Conservation (phyloP, 2,888 invertebrate genomes). For the Ernsta delagoae region DNA sequence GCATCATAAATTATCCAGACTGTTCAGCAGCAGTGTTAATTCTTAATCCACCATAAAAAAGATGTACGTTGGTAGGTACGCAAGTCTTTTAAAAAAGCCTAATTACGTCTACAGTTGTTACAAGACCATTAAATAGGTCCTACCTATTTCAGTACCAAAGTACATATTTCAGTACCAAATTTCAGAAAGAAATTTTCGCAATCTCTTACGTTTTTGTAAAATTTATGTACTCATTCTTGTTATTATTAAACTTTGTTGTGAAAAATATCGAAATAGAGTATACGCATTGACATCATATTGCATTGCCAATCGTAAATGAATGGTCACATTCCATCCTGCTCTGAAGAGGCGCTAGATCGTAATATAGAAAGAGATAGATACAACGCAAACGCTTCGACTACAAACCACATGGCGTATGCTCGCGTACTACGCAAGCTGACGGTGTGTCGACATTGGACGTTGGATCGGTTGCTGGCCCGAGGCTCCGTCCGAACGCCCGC, state of each 20-base stretch:
- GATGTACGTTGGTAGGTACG: no score
- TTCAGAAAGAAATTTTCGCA: constrained; percentile 43
- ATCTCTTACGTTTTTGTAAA: constrained; percentile 36
- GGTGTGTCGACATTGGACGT: constrained; percentile 85
- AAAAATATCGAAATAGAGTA: constrained; percentile 66
- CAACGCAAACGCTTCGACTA: constrained; percentile 47
- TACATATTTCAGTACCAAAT: no score
- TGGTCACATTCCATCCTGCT: constrained; percentile 67
- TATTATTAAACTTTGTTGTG: constrained; percentile 52
- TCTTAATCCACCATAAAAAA: no score
- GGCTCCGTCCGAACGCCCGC: constrained; percentile 67
- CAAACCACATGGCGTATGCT: constrained; percentile 72
- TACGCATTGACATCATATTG: constrained; percentile 61
- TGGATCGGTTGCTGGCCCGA: constrained; percentile 79
- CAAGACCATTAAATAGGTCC: no score
- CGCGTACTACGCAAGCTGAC: constrained; percentile 83
- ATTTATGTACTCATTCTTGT: constrained; percentile 45
- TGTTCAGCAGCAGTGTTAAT: no score
- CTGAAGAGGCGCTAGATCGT: constrained; percentile 41
- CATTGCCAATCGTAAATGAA: constrained; percentile 82
- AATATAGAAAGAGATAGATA: constrained; percentile 62
- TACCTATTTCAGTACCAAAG: no score
- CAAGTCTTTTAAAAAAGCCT: no score
- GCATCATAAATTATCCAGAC: no score
- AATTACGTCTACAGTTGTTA: no score